A percentile compares a stretch with the other conserved stretches of the same genome.
Evolutionary conservation across 2,113 vertebrate species (phyloP).

Genomic region (Hiodon alosoides): DNA sequence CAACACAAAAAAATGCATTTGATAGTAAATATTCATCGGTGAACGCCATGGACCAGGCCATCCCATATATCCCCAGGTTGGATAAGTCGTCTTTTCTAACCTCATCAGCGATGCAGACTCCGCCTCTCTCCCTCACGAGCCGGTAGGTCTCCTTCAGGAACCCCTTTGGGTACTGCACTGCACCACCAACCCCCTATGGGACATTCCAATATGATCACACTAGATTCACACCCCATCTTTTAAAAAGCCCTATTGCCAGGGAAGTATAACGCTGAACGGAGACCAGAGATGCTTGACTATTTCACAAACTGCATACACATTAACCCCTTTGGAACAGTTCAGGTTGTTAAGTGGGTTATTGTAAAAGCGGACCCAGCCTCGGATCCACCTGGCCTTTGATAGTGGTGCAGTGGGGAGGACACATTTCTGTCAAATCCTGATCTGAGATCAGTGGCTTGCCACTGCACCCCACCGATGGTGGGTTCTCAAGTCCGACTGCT

Average conservation of each 20-base stretch:
- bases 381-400: too few relatives aligned
- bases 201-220: conserved; percentile 17
- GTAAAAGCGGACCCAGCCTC: too few relatives aligned
- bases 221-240: not conserved
- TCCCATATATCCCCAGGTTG: too few relatives aligned
- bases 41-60: too few relatives aligned
- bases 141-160: conserved; percentile 78
- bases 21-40: too few relatives aligned
- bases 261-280: not conserved
- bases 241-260: not conserved
- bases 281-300: not conserved
- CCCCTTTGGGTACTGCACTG: conserved; percentile 82
- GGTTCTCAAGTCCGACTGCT: too few relatives aligned
- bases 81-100: conserved; percentile 52
- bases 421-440: too few relatives aligned
- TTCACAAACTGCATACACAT: not conserved
- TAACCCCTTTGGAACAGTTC: too few relatives aligned
- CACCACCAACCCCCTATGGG: conserved; percentile 77
- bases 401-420: too few relatives aligned
- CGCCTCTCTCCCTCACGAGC: conserved; percentile 76
- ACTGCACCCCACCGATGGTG: not conserved
- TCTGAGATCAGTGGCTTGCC: too few relatives aligned
- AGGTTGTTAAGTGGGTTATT: too few relatives aligned
- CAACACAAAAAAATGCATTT: too few relatives aligned
- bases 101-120: conserved; percentile 86